Evolutionary conservation across 2,113 vertebrate species (phyloP), one percentile per base, ranked within the genome.

Genomic region (Heteronetta atricapilla): DNA sequence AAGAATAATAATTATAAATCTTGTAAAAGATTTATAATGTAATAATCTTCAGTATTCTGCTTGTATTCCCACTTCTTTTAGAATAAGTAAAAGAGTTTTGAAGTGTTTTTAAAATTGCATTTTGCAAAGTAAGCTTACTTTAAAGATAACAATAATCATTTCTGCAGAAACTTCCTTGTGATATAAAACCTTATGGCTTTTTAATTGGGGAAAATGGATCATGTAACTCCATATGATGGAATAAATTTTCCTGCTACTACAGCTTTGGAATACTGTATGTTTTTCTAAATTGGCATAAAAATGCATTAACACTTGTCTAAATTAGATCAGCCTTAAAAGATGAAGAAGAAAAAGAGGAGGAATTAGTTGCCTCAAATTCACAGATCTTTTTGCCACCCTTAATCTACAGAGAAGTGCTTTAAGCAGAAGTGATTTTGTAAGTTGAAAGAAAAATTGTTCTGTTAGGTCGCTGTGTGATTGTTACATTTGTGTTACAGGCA

Each of bases 401-500:
- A 82, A 62, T 97, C 68, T 72, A 28, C 28, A 77, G 72, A 79
- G 60, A 75, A 93, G n/a, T 11, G 29, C 28, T 94, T 89, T 34
- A 76, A 78, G 40, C 12, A 44, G 44, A 86, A 77, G 23, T 4
- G 2, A 11, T 86, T 66, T 74, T 91, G 2, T 75, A 84, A 88
- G 11, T 48, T 81, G 62, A 93, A 86, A 80, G 56, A 56, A 88
- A 83, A 53, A 40, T 67, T 42, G 2, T 93, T 95, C 23, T 81
- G 9, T 55, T 55, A 56, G 53, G 40, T 14, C n/a, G 8, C 94
- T 92, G 3, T 62, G 2, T 94, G 40, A 80, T 82, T 83, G 15
- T 89, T 85, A 13, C 13, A 44, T 94, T 96, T 97, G 40, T 93
- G 44, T 97, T 96, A 7, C 97, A 99, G 98, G 98, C 83, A 98